A percentile compares a stretch with the other conserved stretches of the same genome.
These are phyloP conservation scores for Pithys albifrons DNA, from an alignment of 2,113 vertebrate genomes.

Conservation along the genomic window DNA sequence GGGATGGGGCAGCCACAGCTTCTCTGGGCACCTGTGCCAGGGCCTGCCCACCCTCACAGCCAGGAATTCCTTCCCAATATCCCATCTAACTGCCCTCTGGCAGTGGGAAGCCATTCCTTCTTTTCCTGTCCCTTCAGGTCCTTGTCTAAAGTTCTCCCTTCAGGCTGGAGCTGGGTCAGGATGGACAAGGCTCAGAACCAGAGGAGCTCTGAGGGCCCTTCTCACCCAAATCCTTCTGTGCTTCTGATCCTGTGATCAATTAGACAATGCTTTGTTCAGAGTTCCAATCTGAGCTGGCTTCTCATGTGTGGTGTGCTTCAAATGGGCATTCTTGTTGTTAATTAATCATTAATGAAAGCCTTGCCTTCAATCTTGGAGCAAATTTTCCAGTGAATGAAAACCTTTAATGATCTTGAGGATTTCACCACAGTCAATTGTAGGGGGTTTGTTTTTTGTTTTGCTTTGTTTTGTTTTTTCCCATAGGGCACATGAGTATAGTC, in stretches of 20 bases:
- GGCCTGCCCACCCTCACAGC: background rate
- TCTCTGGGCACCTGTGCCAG: background rate
- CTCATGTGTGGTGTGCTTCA: background rate
- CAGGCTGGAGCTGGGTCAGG: background rate
- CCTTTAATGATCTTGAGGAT: background rate
- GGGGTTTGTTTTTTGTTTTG: background rate
- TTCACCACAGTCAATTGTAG: background rate
- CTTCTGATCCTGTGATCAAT: background rate
- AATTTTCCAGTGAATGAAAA: background rate
- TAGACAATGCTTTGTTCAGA: background rate
- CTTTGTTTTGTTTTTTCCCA: background rate
- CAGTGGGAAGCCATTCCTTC: background rate
- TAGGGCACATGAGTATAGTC: rapidly evolving
- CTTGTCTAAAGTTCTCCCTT: background rate
- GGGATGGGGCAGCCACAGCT: background rate
- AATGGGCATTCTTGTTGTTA: background rate
- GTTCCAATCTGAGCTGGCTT: background rate
- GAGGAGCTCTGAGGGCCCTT: background rate
- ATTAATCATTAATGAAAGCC: background rate
- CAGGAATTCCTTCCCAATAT: background rate
- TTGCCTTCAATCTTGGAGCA: background rate
- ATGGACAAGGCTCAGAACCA: background rate
- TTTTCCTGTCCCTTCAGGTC: background rate
- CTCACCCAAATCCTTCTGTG: background rate
- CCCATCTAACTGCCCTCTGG: background rate